A percentile compares a stretch with the other conserved stretches of the same genome.
Conservation (phyloP, 1,140 invertebrate species). For the Zaprionus capensis region DNA sequence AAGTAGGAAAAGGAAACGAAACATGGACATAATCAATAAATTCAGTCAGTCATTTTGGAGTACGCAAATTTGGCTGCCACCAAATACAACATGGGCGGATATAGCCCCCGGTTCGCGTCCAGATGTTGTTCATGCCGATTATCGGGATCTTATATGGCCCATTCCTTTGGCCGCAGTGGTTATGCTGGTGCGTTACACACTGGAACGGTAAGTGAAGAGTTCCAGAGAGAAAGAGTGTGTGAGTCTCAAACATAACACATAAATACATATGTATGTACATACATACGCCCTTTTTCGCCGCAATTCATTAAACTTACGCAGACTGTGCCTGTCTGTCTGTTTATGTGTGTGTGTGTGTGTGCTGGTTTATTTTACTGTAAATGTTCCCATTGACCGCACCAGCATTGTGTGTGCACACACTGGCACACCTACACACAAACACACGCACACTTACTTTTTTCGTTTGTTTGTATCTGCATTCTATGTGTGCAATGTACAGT, state of each 20-base stretch:
- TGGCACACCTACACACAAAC: slow-evolving; percentile 41
- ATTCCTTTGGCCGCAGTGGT: slow-evolving; percentile 91
- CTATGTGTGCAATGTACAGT: slow-evolving; percentile 60
- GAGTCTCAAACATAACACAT: background rate
- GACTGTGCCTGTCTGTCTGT: slow-evolving; percentile 4
- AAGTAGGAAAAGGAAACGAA: slow-evolving; percentile 6
- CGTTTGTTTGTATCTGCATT: slow-evolving; percentile 44
- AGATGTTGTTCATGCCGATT: slow-evolving; percentile 91
- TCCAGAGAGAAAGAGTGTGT: background rate
- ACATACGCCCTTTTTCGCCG: slow-evolving; percentile 43
- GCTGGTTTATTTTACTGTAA: slow-evolving; percentile 38
- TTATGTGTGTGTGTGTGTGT: slow-evolving; percentile 19
- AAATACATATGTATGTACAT: slow-evolving; percentile 8
- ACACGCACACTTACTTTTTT: slow-evolving; percentile 4
- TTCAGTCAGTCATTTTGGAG: slow-evolving; percentile 90
- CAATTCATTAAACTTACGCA: slow-evolving; percentile 48
- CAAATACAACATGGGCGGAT: slow-evolving; percentile 95
- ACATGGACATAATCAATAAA: slow-evolving; percentile 74
- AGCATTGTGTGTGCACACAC: slow-evolving; percentile 28
- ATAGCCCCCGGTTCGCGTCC: slow-evolving; percentile 91
- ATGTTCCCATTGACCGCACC: slow-evolving; percentile 46
- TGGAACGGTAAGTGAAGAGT: slow-evolving; percentile 89
- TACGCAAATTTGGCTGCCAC: slow-evolving; percentile 93
- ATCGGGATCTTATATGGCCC: slow-evolving; percentile 92
- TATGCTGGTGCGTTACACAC: slow-evolving; percentile 89